Evolutionary conservation across 2,113 vertebrate species (phyloP).

Genomic region (Myiozetetes cayanensis): DNA sequence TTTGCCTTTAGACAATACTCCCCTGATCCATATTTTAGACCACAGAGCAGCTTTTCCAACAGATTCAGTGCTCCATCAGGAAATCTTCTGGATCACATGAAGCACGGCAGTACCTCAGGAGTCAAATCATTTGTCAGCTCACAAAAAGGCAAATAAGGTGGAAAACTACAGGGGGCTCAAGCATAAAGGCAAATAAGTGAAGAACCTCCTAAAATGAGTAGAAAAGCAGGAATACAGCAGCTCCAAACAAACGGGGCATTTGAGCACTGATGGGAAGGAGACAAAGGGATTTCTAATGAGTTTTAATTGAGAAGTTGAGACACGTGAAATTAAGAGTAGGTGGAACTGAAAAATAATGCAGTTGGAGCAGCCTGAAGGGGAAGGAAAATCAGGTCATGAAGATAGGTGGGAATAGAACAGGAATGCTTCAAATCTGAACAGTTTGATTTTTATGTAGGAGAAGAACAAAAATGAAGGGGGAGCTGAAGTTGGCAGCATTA

Average conservation of each 20-base stretch:
- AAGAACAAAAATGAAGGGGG: constrained; percentile 35
- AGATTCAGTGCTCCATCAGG: background rate
- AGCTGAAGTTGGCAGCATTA: constrained; percentile 5
- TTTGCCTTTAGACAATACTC: background rate
- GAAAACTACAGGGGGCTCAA: background rate
- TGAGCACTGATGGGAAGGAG: background rate
- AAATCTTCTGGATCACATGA: background rate
- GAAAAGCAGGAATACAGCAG: background rate
- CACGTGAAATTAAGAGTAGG: constrained; percentile 29
- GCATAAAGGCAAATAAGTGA: background rate
- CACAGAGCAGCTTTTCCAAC: background rate
- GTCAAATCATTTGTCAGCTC: background rate
- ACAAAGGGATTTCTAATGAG: background rate
- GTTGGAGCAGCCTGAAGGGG: constrained; percentile 1
- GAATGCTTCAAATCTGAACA: constrained; percentile 2
- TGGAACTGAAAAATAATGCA: background rate
- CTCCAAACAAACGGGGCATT: background rate
- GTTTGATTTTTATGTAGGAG: constrained; percentile 23
- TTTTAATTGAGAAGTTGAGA: constrained; percentile 36
- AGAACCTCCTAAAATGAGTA: background rate
- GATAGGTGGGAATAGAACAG: background rate
- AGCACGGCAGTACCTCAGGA: background rate
- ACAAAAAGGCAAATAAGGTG: background rate
- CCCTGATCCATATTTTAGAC: background rate
- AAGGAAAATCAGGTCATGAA: constrained; percentile 20